phyloP scores from a whole-genome alignment of 2,113 vertebrate genomes.

The Crotalus tigris region DNA sequence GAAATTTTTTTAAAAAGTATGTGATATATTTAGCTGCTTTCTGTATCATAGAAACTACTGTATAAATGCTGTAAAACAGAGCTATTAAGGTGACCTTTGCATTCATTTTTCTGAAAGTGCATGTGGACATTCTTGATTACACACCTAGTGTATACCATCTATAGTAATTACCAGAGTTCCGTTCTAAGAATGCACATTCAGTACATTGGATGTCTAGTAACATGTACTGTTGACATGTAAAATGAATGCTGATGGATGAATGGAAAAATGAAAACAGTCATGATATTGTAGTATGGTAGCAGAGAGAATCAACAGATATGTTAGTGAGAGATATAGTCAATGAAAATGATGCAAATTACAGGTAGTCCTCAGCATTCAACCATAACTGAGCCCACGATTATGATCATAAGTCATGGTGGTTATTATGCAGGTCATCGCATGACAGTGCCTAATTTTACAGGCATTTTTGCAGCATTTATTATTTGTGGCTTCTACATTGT shows the following conservation, averaged over 20 bases:
- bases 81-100: not conserved
- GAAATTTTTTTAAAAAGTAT: not conserved
- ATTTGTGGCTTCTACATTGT: fast-evolving
- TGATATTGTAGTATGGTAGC: not conserved
- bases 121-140: not conserved
- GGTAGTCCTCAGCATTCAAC: not conserved
- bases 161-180: not conserved
- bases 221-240: not conserved
- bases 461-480: not conserved
- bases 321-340: not conserved
- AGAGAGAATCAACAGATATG: not conserved
- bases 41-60: not conserved
- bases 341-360: not conserved
- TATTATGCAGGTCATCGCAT: not conserved
- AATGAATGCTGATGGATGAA: not conserved
- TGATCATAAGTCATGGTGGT: not conserved
- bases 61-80: not conserved
- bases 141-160: not conserved
- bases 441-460: not conserved
- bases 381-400: not conserved
- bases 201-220: not conserved
- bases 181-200: not conserved
- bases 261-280: not conserved
- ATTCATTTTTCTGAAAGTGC: not conserved
- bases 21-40: not conserved